Base-by-base conservation (phyloP, 2,113 vertebrate species). In the Peromyscus polionotus region DNA sequence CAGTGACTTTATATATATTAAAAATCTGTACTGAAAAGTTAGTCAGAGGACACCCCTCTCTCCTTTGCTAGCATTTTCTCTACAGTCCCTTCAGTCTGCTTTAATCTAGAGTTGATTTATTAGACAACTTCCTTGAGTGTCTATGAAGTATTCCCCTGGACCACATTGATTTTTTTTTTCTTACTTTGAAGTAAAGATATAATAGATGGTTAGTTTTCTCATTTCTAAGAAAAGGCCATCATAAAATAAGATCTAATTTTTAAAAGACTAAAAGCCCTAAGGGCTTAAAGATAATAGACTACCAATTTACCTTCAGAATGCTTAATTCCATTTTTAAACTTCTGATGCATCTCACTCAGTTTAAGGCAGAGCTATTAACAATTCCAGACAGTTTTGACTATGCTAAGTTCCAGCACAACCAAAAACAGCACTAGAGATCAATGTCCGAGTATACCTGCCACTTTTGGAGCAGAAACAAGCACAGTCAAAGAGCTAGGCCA, bases 61-160 rank as follows among this genome's bases (percentile, higher is more conserved):
- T 39, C 3, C 4, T 70, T 79, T 85, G n/a, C n/a, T 61, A 77
- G 17, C 75, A 97, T 91, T 97, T 67, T 75, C 42, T 54, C 83
- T 61, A 98, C 97, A 97, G 97, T 97, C 93, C 90, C 97, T 95
- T 93, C 26, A 45, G 67, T 81, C 77, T 97, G 42, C 98, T 98
- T 98, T 97, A 97, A 98, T 94, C 97, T 36, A 89, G 14, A 89
- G 2, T 59, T 73, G 72, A 98, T 98, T 99, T 99, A 99, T 99
- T 99, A 98, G 39, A 87, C 57, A 95, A 91, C 51, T 99, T 99
- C 99, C 98, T 98, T 98, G 91, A 96, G 98, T 94, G 96, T 98
- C 89, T 96, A 97, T 98, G 97, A 98, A 98, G 98, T 97, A 59
- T 42, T 59, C 36, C 12, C 68, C 61, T 95, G 95, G 96, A 10